Conservation (phyloP, 2,113 vertebrate species). For the Oryzias celebensis region DNA sequence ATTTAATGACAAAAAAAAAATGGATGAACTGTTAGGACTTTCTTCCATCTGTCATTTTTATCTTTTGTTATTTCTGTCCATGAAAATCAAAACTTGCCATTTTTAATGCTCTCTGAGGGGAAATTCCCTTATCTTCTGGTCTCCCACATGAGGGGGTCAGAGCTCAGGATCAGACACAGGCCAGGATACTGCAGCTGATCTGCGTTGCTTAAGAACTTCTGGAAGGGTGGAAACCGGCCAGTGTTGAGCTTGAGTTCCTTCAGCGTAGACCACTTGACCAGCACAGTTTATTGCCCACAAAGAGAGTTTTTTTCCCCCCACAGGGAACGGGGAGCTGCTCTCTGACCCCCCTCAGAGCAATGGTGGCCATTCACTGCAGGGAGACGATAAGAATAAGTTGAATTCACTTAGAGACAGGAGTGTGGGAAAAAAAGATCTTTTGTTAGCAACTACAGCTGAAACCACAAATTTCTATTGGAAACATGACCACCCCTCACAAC, state of each 20-base stretch:
- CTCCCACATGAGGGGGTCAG: slow-evolving; percentile 24
- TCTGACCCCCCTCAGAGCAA: slow-evolving; percentile 40
- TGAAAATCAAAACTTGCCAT: slow-evolving; percentile 36
- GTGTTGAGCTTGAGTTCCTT: slow-evolving; percentile 1
- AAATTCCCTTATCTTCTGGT: slow-evolving; percentile 24
- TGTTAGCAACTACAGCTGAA: slow-evolving; percentile 44
- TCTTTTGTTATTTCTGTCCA: slow-evolving; percentile 18
- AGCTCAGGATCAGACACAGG: slow-evolving; percentile 27
- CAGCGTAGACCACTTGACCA: background rate
- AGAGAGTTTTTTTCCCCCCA: slow-evolving; percentile 27
- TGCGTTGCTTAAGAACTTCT: slow-evolving; percentile 28
- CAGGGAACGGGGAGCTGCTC: slow-evolving; percentile 33
- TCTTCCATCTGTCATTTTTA: slow-evolving; percentile 27
- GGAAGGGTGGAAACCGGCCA: slow-evolving; percentile 17
- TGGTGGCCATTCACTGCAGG: slow-evolving; percentile 21
- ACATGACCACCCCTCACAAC: slow-evolving; percentile 40
- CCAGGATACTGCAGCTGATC: slow-evolving; percentile 24
- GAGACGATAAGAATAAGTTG: slow-evolving; percentile 33
- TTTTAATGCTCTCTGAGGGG: slow-evolving; percentile 13
- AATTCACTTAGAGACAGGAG: slow-evolving; percentile 31
- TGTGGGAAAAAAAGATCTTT: slow-evolving; percentile 58
- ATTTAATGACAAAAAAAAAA: slow-evolving; percentile 17
- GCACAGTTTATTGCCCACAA: slow-evolving; percentile 18
- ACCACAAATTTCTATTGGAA: slow-evolving; percentile 64
- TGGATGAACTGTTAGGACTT: slow-evolving; percentile 26